Percentiles rank a stretch among this genome's conserved stretches.
phyloP scores from a whole-genome alignment of 2,797 vertebrate genomes.

The Acipenser oxyrinchus region DNA sequence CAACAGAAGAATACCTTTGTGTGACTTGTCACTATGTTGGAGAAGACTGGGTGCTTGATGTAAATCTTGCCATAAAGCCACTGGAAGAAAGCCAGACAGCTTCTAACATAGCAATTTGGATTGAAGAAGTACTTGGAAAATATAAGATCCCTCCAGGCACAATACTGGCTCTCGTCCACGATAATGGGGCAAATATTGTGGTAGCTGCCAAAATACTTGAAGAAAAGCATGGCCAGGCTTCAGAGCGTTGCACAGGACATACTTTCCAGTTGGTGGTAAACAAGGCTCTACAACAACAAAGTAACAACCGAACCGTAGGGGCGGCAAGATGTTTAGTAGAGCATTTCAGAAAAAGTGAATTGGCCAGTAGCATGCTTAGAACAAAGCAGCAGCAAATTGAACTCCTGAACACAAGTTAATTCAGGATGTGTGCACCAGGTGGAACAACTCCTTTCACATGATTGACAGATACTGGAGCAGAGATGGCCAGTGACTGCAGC shows the following conservation, averaged over 20 bases:
- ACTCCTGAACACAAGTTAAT: constrained; percentile 4
- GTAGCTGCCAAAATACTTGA: constrained; percentile 11
- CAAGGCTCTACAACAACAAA: constrained; percentile 1
- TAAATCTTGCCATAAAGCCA: constrained; percentile 11
- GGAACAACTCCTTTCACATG: constrained; percentile 8
- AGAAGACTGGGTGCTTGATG: constrained; percentile 14
- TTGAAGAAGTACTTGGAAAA: constrained; percentile 13
- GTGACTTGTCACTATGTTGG: constrained; percentile 23
- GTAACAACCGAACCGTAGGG: constrained; percentile 8
- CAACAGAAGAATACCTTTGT: constrained; percentile 8
- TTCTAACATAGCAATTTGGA: constrained; percentile 15
- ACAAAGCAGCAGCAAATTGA: constrained; percentile 18
- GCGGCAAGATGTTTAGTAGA: constrained; percentile 2
- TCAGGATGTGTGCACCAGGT: constrained; percentile 5
- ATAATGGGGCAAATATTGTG: constrained; percentile 21
- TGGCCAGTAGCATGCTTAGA: constrained; percentile 12
- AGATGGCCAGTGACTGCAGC: constrained; percentile 1
- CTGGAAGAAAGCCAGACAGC: constrained; percentile 19
- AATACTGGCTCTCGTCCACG: constrained; percentile 15
- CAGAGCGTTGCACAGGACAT: constrained; percentile 19
- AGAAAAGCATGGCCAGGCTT: constrained; percentile 29
- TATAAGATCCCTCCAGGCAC: constrained; percentile 2
- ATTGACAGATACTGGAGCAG: constrained; percentile 1
- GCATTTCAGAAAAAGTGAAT: constrained; percentile 9
- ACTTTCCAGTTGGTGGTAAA: constrained; percentile 10